Conservation (phyloP, 92 coral and sea anemone genomes). For the Phymanthus crucifer region DNA sequence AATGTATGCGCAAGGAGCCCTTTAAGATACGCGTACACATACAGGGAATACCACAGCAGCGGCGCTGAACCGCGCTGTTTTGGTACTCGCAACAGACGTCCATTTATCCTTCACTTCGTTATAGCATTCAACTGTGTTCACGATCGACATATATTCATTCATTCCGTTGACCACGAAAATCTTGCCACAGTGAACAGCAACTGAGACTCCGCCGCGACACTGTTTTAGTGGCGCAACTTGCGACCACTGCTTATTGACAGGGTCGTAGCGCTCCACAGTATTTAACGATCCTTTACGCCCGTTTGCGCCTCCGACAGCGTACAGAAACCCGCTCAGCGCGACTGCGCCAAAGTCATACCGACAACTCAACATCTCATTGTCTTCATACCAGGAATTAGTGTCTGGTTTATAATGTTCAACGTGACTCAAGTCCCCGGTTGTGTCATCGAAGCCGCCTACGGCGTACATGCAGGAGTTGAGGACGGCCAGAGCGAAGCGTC, state of each 20-base stretch:
- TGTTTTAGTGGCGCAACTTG: constrained; percentile 84
- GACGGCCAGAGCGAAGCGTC: constrained; percentile 88
- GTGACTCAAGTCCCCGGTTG: constrained; percentile 76
- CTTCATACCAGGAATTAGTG: constrained; percentile 80
- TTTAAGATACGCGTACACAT: constrained; percentile 2
- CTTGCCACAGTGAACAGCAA: constrained; percentile 92
- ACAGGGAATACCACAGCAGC: constrained; percentile 82
- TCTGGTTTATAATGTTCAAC: constrained; percentile 79
- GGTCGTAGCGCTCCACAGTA: constrained; percentile 93
- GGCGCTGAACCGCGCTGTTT: constrained; percentile 94
- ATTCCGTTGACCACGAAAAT: constrained; percentile 97
- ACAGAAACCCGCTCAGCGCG: constrained; percentile 78
- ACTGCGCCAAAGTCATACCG: constrained; percentile 95
- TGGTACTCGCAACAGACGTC: constrained; percentile 85
- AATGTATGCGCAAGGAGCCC: too few species aligned
- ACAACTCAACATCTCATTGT: constrained; percentile 75
- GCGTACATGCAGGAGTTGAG: constrained; percentile 78
- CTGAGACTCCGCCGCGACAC: constrained; percentile 92
- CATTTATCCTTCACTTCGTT: constrained; percentile 83
- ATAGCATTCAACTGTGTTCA: constrained; percentile 89
- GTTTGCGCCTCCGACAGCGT: constrained; percentile 97
- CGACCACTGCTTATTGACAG: constrained; percentile 70
- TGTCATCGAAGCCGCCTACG: constrained; percentile 96
- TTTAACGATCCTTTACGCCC: constrained; percentile 89
- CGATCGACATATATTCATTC: constrained; percentile 97